phyloP scores from a whole-genome alignment of 2,113 vertebrate genomes.

The Sterrhoptilus dennistouni region DNA sequence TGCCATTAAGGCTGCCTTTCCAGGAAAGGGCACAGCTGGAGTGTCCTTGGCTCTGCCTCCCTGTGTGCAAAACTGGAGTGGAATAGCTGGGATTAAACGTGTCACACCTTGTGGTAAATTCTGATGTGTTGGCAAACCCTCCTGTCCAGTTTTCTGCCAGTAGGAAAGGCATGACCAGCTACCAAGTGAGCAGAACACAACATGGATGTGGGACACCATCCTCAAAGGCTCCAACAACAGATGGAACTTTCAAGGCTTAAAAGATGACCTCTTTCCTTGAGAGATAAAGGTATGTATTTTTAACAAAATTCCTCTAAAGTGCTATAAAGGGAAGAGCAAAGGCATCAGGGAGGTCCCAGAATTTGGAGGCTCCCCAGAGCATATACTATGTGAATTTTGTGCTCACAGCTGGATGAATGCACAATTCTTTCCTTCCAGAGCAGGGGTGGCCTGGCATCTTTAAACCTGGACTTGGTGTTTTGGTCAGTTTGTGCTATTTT shows the following conservation, averaged over 20 bases:
- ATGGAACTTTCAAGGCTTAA: background rate
- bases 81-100: fast-evolving
- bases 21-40: background rate
- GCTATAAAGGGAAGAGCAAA: background rate
- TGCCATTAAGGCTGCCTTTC: background rate
- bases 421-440: background rate
- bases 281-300: background rate
- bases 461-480: background rate
- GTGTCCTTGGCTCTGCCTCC: background rate
- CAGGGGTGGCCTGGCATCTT: background rate
- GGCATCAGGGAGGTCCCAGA: background rate
- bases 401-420: background rate
- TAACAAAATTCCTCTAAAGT: background rate
- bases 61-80: background rate
- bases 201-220: background rate
- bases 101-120: background rate
- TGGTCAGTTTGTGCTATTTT: background rate
- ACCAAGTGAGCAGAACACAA: background rate
- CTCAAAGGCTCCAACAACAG: background rate
- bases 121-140: background rate
- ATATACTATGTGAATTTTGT: background rate
- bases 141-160: background rate
- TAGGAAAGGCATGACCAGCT: background rate
- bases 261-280: background rate
- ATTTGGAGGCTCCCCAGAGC: background rate